Conservation (phyloP, 1,140 invertebrate species). For the Apis dorsata region DNA sequence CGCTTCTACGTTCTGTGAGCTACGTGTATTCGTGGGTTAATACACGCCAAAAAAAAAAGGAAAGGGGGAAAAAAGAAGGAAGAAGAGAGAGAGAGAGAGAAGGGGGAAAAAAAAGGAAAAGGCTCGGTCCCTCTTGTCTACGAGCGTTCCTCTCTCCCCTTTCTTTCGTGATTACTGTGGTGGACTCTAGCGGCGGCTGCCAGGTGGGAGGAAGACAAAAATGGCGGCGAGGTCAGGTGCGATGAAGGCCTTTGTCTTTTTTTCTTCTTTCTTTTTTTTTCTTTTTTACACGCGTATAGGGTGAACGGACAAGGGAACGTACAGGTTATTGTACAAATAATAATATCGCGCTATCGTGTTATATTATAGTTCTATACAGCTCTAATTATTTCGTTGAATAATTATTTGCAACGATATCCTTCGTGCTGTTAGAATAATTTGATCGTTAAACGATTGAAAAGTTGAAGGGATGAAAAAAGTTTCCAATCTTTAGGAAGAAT, state of each 20-base stretch:
- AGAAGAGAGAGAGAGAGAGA: neutral
- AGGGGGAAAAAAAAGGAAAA: neutral
- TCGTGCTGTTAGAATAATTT: neutral
- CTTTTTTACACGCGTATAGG: constrained; percentile 14
- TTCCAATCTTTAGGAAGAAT: neutral
- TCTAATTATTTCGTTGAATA: neutral
- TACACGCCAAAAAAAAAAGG: constrained; percentile 61
- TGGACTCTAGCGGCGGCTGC: constrained; percentile 38
- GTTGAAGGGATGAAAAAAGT: neutral
- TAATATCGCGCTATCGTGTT: constrained; percentile 5
- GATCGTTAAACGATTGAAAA: neutral
- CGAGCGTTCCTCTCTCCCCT: constrained; percentile 31
- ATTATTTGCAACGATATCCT: neutral
- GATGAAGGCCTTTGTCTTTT: constrained; percentile 45
- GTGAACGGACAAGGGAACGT: constrained; percentile 11
- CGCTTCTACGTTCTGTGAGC: constrained; percentile 70
- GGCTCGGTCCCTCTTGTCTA: constrained; percentile 48
- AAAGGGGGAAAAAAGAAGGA: constrained; percentile 8
- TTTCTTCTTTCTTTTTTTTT: too few species aligned
- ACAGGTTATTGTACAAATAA: constrained; percentile 35
- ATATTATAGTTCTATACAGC: neutral
- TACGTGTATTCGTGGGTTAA: constrained; percentile 65
- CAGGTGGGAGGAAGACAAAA: constrained; percentile 25
- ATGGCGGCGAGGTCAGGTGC: constrained; percentile 56
- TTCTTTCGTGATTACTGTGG: constrained; percentile 55